phyloP scores from a whole-genome alignment of 2,888 invertebrate species.

The Papilio gigon region DNA sequence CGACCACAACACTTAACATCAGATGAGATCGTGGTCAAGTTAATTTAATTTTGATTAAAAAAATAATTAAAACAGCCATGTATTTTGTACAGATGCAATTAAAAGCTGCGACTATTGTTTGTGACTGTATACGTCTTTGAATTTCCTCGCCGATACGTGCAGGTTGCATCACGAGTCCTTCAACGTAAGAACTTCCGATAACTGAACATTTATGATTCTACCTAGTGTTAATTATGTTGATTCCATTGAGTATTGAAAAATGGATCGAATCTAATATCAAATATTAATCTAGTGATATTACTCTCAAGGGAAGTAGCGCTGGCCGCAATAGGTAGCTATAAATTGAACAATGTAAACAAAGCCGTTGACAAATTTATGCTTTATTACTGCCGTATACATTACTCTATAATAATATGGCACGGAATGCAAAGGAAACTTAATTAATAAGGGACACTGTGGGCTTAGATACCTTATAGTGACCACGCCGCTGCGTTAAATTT shows the following conservation, averaged over 20 bases:
- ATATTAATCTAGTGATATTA: constrained; percentile 21
- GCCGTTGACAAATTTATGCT: constrained; percentile 34
- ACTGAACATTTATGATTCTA: no score
- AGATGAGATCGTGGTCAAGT: no score
- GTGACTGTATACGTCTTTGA: no score
- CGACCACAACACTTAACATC: no score
- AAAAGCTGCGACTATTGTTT: no score
- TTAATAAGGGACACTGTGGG: constrained; percentile 31
- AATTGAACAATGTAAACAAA: constrained; percentile 32
- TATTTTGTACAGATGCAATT: no score
- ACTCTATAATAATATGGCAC: constrained; percentile 27
- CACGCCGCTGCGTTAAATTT: constrained; percentile 3
- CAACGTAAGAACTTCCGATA: no score
- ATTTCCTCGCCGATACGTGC: no score
- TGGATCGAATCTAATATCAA: constrained; percentile 22
- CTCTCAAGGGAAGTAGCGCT: constrained; percentile 26
- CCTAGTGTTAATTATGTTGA: neutral
- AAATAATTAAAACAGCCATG: no score
- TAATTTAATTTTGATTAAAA: no score
- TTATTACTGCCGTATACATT: constrained; percentile 20
- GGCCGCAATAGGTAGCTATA: constrained; percentile 21
- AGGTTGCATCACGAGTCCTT: no score
- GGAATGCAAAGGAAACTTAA: constrained; percentile 33
- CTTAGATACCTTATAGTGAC: constrained; percentile 10
- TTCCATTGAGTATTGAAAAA: constrained; percentile 1